These are phyloP conservation scores for Gambusia holbrooki DNA, from an alignment of 2,113 vertebrate genomes.

Conservation along the genomic window DNA sequence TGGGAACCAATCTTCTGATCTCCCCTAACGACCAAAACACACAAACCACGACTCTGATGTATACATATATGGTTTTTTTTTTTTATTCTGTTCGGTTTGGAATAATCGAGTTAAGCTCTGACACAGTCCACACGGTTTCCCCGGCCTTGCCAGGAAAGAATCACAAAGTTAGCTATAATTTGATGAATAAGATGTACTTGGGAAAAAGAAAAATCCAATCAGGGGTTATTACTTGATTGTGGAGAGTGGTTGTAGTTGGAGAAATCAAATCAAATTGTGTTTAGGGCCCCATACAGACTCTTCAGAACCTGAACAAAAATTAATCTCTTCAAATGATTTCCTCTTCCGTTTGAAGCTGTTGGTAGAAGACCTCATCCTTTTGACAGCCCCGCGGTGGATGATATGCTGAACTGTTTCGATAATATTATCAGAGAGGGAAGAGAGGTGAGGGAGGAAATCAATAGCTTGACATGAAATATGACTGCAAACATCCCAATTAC, in stretches of 20 bases:
- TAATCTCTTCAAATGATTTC: conserved; percentile 88
- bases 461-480: conserved; percentile 93
- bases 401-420: conserved; percentile 92
- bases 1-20: background rate
- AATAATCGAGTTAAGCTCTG: background rate
- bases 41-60: background rate
- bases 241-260: background rate
- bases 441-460: conserved; percentile 84
- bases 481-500: conserved; percentile 98
- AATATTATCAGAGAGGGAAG: conserved; percentile 87
- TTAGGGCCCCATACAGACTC: background rate
- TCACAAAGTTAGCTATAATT: background rate
- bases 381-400: conserved; percentile 92
- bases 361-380: conserved; percentile 89
- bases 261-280: background rate
- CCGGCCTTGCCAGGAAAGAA: too few relatives aligned
- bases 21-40: too few relatives aligned
- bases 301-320: conserved; percentile 80
- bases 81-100: background rate
- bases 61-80: background rate
- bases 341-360: conserved; percentile 84
- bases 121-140: background rate
- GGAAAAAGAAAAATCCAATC: background rate
- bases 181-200: background rate
- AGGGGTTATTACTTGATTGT: background rate